Percentiles rank a stretch among this genome's conserved stretches.
These are phyloP conservation scores for Zaprionus bogoriensis DNA, from an alignment of 2,888 invertebrate genomes.

Conservation along the genomic window DNA sequence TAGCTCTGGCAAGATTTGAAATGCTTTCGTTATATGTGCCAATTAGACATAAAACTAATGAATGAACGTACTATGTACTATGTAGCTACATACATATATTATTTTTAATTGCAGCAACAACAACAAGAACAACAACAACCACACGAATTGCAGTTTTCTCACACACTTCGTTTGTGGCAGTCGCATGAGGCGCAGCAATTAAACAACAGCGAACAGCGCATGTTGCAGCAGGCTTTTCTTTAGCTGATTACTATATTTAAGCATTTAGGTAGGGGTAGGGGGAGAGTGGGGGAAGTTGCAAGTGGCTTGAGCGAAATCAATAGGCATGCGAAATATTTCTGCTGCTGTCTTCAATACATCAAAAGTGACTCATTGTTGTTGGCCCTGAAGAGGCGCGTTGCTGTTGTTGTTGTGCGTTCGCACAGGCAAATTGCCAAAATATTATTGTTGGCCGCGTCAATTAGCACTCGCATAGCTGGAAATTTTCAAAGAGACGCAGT, in stretches of 20 bases:
- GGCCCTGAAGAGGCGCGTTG: slow-evolving; percentile 28
- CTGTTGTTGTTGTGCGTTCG: slow-evolving; percentile 12
- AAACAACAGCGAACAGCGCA: slow-evolving; percentile 60
- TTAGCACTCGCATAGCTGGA: slow-evolving; percentile 54
- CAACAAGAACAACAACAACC: slow-evolving; percentile 22
- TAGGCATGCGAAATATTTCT: slow-evolving; percentile 65
- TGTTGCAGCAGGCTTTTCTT: slow-evolving; percentile 55
- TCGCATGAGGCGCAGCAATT: slow-evolving; percentile 69
- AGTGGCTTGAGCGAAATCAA: slow-evolving; percentile 39
- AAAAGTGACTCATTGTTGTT: slow-evolving; percentile 38
- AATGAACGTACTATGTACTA: slow-evolving; percentile 31
- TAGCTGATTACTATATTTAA: slow-evolving; percentile 70
- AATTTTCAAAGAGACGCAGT: slow-evolving; percentile 29
- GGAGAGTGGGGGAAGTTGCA: background rate
- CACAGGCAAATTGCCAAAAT: slow-evolving; percentile 57
- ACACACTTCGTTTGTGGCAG: slow-evolving; percentile 38
- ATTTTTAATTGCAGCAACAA: slow-evolving; percentile 48
- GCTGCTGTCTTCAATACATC: slow-evolving; percentile 25
- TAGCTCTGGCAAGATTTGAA: slow-evolving; percentile 33
- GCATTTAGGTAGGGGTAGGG: slow-evolving; percentile 28
- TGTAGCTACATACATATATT: slow-evolving; percentile 49
- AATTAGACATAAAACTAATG: slow-evolving; percentile 74
- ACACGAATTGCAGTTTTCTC: slow-evolving; percentile 41
- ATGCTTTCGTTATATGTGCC: slow-evolving; percentile 73
- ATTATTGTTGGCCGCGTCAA: slow-evolving; percentile 56